phyloP scores from a whole-genome alignment of 1,140 invertebrate species.

The Schmidtea mediterranea region DNA sequence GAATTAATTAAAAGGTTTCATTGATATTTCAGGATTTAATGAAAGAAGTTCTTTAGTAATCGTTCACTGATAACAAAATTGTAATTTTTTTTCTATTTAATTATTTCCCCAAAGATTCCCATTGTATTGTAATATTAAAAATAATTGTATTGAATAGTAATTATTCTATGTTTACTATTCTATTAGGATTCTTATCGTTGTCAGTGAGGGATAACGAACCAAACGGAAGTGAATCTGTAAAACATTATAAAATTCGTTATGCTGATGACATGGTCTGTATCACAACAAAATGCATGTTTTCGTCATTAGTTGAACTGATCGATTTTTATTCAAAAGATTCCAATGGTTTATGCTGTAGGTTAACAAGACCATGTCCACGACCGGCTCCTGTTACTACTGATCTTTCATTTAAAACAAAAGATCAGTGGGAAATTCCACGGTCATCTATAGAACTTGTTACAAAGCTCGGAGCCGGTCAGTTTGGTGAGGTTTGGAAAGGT shows the following conservation, averaged over 20 bases:
- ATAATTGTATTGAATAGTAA: no score
- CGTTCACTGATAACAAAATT: no score
- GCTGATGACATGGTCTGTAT: conserved; percentile 30
- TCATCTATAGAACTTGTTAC: conserved; percentile 53
- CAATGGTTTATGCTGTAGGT: conserved; percentile 66
- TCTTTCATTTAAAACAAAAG: conserved; percentile 64
- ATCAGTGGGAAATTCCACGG: conserved; percentile 81
- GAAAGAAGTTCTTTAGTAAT: no score
- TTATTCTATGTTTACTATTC: no score
- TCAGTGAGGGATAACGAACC: no score
- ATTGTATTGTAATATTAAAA: no score
- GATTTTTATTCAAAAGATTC: conserved; percentile 52
- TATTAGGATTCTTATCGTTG: no score
- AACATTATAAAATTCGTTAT: background rate
- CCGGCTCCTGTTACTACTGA: conserved; percentile 48
- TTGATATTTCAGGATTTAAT: no score
- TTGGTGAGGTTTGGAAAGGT: conserved; percentile 83
- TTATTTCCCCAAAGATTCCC: no score
- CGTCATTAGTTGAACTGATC: conserved; percentile 58
- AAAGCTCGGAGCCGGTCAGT: conserved; percentile 77
- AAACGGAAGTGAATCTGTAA: background rate
- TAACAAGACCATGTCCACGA: conserved; percentile 65
- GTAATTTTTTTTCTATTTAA: no score
- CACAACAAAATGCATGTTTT: conserved; percentile 68
- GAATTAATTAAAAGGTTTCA: no score